Evolutionary conservation across 2,113 vertebrate species (phyloP).

Genomic region (Drymodes brunneopygia): DNA sequence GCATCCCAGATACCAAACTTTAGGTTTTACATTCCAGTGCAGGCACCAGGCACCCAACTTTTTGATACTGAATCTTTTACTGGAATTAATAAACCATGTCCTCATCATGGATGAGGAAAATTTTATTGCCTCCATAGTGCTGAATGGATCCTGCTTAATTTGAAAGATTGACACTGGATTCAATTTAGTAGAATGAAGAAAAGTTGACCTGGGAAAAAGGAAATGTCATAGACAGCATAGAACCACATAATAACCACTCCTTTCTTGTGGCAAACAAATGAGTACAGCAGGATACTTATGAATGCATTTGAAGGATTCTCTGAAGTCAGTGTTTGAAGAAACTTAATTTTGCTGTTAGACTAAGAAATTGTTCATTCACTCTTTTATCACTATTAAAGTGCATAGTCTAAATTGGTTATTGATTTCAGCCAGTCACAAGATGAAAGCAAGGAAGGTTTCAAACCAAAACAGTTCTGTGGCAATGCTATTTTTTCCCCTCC

Average conservation of each 20-base stretch:
- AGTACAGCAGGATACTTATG: not conserved
- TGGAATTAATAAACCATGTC: not conserved
- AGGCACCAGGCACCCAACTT: not conserved
- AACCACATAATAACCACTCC: not conserved
- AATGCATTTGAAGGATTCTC: not conserved
- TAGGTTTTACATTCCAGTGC: not conserved
- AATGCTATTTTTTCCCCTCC: too few species aligned
- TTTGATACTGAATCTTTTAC: not conserved
- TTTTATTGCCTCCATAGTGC: not conserved
- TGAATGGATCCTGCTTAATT: not conserved
- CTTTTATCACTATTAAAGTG: not conserved
- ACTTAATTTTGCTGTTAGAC: not conserved
- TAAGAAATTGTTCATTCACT: not conserved
- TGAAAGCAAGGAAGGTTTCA: not conserved
- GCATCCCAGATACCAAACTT: not conserved
- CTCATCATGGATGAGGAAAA: not conserved
- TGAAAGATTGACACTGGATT: not conserved
- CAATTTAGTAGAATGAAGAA: not conserved
- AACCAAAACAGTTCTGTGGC: not conserved
- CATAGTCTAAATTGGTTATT: not conserved
- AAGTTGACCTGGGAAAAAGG: not conserved
- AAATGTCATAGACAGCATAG: not conserved
- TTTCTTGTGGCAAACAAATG: not conserved
- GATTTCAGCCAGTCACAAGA: not conserved
- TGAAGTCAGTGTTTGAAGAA: not conserved